Percentiles rank a stretch among this genome's conserved stretches.
Conservation (phyloP, 2,113 vertebrate species). For the Cyphomyrus discorhynchus region DNA sequence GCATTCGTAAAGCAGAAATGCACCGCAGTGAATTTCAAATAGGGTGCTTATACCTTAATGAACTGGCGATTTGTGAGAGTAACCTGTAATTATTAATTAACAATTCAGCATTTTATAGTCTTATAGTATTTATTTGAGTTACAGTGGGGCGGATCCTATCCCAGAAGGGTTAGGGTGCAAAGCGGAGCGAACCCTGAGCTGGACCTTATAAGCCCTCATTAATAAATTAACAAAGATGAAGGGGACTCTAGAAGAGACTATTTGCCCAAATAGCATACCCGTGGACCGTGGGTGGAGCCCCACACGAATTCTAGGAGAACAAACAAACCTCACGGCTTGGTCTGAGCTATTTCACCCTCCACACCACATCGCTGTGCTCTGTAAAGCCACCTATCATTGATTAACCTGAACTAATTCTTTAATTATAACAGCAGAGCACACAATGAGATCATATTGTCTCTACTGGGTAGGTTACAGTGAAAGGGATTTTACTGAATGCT, state of each 20-base stretch:
- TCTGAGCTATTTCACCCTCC: neutral
- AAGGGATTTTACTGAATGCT: constrained; percentile 27
- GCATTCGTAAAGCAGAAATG: neutral
- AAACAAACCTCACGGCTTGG: neutral
- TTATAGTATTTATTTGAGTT: neutral
- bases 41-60: neutral
- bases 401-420: neutral
- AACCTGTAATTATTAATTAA: neutral
- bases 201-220: neutral
- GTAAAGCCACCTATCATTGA: neutral
- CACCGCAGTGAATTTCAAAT: neutral
- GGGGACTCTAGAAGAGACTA: neutral
- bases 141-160: neutral
- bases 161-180: neutral
- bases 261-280: neutral
- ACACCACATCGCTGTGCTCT: neutral
- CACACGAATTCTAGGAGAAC: neutral
- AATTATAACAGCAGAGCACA: neutral
- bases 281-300: neutral
- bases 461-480: constrained; percentile 6
- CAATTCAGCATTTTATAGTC: neutral
- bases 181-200: neutral
- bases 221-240: neutral
- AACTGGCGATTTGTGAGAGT: neutral
- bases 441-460: constrained; percentile 30